Percentiles rank a stretch among this genome's conserved stretches.
Conservation (phyloP, 2,888 invertebrate genomes). For the Lasioglossum leucozonium region DNA sequence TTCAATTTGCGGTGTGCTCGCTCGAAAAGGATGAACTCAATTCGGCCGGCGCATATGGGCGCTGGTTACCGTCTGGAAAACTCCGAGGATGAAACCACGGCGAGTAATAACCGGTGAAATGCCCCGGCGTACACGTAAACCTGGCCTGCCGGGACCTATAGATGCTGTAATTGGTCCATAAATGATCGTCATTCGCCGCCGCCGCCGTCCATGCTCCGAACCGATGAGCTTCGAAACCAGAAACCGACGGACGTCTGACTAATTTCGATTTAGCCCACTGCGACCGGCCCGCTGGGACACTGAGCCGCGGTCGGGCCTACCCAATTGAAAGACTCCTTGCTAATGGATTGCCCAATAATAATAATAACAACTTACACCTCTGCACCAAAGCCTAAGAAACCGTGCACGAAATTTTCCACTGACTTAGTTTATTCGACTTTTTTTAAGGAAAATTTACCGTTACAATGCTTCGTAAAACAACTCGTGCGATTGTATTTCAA, state of each 20-base stretch:
- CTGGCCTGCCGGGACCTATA: constrained; percentile 14
- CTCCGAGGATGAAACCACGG: constrained; percentile 31
- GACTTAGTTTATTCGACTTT: too few species aligned
- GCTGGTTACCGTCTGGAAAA: constrained; percentile 51
- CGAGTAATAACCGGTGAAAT: constrained; percentile 48
- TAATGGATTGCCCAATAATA: neutral
- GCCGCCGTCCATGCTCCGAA: neutral
- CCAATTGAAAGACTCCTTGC: constrained; percentile 3
- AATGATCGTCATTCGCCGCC: neutral
- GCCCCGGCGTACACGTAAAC: neutral
- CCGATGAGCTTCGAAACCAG: neutral
- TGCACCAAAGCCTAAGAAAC: neutral
- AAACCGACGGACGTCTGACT: constrained; percentile 8
- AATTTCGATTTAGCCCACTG: constrained; percentile 28
- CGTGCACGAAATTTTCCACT: too few species aligned
- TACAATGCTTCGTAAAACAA: neutral
- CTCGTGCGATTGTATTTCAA: neutral
- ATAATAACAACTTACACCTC: neutral
- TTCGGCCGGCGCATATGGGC: constrained; percentile 60
- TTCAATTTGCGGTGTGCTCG: constrained; percentile 67
- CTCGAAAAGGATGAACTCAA: constrained; percentile 66
- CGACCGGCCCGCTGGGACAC: neutral
- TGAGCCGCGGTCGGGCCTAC: neutral
- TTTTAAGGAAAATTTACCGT: neutral
- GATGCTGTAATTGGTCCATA: neutral